phyloP scores from a whole-genome alignment of 35 echinoderm and acorn worm species.

The Holothuria glaberrima region DNA sequence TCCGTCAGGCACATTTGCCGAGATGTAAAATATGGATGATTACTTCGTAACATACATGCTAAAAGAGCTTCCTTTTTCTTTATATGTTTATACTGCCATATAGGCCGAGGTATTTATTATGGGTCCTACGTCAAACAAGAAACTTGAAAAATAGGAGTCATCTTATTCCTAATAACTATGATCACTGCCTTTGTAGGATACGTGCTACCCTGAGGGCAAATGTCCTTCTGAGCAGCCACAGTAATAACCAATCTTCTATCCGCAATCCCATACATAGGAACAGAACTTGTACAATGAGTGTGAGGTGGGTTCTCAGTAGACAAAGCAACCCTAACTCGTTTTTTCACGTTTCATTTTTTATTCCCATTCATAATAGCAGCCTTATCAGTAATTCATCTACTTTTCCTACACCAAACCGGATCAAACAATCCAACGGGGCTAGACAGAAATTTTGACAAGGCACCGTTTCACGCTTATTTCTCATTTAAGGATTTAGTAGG shows the following conservation, averaged over 20 bases:
- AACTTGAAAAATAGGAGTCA: slow-evolving; percentile 79
- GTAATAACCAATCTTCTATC: slow-evolving; percentile 84
- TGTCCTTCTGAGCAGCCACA: slow-evolving; percentile 89
- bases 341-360: slow-evolving; percentile 84
- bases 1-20: slow-evolving; percentile 80
- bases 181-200: slow-evolving; percentile 80
- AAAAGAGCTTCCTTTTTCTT: slow-evolving; percentile 84
- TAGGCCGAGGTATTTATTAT: slow-evolving; percentile 84
- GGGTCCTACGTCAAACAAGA: slow-evolving; percentile 66
- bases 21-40: slow-evolving; percentile 87
- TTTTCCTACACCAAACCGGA: slow-evolving; percentile 78
- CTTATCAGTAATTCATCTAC: slow-evolving; percentile 61
- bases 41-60: slow-evolving; percentile 77
- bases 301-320: slow-evolving; percentile 85
- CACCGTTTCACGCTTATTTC: slow-evolving; percentile 71
- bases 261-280: slow-evolving; percentile 73
- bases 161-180: slow-evolving; percentile 67
- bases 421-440: slow-evolving; percentile 79
- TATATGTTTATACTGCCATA: slow-evolving; percentile 83
- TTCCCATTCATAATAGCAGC: slow-evolving; percentile 76
- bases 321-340: slow-evolving; percentile 78
- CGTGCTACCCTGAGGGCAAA: slow-evolving; percentile 83
- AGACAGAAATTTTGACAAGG: slow-evolving; percentile 61
- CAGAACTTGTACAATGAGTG: slow-evolving; percentile 68
- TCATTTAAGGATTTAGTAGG: slow-evolving; percentile 70